These are phyloP conservation scores for Rhinogobio ventralis DNA, from an alignment of 2,797 vertebrate genomes.

Conservation along the genomic window DNA sequence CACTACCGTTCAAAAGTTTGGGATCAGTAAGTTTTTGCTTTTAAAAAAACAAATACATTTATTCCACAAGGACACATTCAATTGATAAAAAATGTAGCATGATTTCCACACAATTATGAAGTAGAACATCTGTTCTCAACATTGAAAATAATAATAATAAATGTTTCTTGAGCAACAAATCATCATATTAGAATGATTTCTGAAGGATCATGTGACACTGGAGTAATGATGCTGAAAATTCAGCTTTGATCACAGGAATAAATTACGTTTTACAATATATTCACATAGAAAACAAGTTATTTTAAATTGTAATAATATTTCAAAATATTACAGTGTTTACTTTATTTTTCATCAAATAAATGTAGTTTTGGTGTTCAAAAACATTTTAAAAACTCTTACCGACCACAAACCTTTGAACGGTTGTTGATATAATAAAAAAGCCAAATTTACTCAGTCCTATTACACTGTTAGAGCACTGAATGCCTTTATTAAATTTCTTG, in stretches of 20 bases:
- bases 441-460: too few relatives aligned
- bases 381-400: neutral
- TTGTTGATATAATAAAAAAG: neutral
- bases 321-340: neutral
- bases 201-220: neutral
- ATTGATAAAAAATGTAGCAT: neutral
- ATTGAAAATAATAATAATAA: neutral
- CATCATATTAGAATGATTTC: neutral
- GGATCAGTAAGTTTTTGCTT: neutral
- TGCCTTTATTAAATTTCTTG: neutral
- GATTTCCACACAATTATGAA: neutral
- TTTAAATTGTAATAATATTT: neutral
- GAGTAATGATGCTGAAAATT: neutral
- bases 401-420: neutral
- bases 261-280: neutral
- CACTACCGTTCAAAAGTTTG: neutral
- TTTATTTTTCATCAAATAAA: neutral
- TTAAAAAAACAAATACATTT: neutral
- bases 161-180: neutral
- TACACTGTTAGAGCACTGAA: neutral
- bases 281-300: neutral
- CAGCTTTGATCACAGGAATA: neutral
- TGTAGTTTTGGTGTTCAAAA: neutral
- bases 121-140: neutral
- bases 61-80: neutral